Evolutionary conservation across 2,113 vertebrate genomes (phyloP).

Genomic region (Atractosteus spatula): DNA sequence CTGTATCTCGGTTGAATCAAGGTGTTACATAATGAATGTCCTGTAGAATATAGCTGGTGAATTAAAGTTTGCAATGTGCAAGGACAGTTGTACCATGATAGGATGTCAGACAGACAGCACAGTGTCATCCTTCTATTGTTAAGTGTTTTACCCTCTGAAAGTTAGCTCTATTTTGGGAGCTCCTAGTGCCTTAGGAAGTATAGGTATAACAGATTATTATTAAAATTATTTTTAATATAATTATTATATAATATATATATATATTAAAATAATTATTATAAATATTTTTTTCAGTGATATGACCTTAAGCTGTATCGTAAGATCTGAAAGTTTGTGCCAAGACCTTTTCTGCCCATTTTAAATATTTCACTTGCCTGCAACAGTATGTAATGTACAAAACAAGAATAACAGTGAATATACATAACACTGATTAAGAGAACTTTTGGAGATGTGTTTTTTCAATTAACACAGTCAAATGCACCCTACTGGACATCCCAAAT

Average conservation of each 20-base stretch:
- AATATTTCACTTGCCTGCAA: not conserved
- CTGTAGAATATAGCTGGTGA: not conserved
- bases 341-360: not conserved
- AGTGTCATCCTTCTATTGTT: not conserved
- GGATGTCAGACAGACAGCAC: not conserved
- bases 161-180: not conserved
- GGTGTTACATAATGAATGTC: not conserved
- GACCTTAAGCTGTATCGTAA: slow-evolving; percentile 4
- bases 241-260: too few species aligned
- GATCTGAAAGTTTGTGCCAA: not conserved
- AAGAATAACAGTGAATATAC: not conserved
- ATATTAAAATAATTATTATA: too few species aligned
- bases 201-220: not conserved
- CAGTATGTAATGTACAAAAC: not conserved
- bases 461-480: too few species aligned
- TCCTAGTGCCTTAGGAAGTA: not conserved
- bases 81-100: not conserved
- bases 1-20: not conserved
- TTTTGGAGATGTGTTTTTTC: not conserved
- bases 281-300: not conserved
- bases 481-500: too few species aligned
- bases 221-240: not conserved
- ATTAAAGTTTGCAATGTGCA: not conserved
- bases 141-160: not conserved
- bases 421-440: too few species aligned